Conservation (phyloP, 2,113 vertebrate genomes). For the western clawed frog (Xenopus tropicalis) region UCB_Xtro_10.0 CM004443.2:198194001-198194500, state of each 20-base stretch:
- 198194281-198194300: neutral
- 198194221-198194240: neutral
- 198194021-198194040: neutral
- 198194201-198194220: constrained; percentile 1
- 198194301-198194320: neutral
- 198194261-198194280: constrained; percentile 6
- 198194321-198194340: neutral
- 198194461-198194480: neutral
- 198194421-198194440: neutral
- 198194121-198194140: constrained; percentile 29
- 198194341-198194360: neutral
- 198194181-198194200: constrained; percentile 33
- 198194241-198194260: neutral
- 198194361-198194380: neutral
- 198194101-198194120: constrained; percentile 20
- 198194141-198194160: constrained; percentile 2
- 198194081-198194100: constrained; percentile 16
- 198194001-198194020: neutral
- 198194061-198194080: neutral
- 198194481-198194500: no score
- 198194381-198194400: neutral
- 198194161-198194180: constrained; percentile 29
- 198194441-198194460: neutral
- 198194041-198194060: neutral
- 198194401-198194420: neutral